Conservation (phyloP, 1,140 invertebrate genomes). For the Doryteuthis pealeii region DNA sequence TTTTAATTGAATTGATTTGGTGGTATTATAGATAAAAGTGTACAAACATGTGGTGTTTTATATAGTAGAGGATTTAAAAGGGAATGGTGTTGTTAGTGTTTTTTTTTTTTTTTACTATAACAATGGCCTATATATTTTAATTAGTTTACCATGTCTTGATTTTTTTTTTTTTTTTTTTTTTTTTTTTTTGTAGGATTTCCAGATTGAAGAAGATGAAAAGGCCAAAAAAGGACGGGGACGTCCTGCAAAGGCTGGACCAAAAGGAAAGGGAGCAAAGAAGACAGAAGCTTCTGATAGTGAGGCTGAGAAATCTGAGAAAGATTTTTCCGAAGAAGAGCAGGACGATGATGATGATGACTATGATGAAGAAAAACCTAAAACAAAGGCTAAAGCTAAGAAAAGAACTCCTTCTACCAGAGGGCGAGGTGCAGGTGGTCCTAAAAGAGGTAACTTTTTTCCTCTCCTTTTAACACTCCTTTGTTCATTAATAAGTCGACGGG, state of each 20-base stretch:
- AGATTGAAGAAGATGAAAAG: constrained; percentile 19
- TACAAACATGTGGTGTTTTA: too few relatives aligned
- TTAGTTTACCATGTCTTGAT: too few relatives aligned
- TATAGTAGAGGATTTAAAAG: too few relatives aligned
- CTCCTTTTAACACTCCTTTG: too few relatives aligned
- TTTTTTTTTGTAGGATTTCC: constrained; percentile 29
- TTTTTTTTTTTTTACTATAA: too few relatives aligned
- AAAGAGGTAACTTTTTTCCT: neutral
- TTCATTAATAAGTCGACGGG: too few relatives aligned
- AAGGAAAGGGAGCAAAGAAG: constrained; percentile 10
- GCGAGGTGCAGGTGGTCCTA: neutral
- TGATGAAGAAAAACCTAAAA: constrained; percentile 36
- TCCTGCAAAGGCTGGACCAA: neutral
- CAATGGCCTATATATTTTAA: too few relatives aligned
- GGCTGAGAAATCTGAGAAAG: constrained; percentile 15
- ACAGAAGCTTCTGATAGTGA: constrained; percentile 18
- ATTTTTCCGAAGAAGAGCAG: constrained; percentile 32
- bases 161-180: neutral
- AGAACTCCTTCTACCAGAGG: constrained; percentile 10
- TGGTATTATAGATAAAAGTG: too few relatives aligned
- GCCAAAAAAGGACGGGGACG: constrained; percentile 7
- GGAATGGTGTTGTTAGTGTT: too few relatives aligned
- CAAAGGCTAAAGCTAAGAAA: constrained; percentile 17
- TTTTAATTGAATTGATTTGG: too few relatives aligned
- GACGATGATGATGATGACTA: constrained; percentile 55